Evolutionary conservation across 2,113 vertebrate species (phyloP).

Genomic region (Genyomyrus donnyi): DNA sequence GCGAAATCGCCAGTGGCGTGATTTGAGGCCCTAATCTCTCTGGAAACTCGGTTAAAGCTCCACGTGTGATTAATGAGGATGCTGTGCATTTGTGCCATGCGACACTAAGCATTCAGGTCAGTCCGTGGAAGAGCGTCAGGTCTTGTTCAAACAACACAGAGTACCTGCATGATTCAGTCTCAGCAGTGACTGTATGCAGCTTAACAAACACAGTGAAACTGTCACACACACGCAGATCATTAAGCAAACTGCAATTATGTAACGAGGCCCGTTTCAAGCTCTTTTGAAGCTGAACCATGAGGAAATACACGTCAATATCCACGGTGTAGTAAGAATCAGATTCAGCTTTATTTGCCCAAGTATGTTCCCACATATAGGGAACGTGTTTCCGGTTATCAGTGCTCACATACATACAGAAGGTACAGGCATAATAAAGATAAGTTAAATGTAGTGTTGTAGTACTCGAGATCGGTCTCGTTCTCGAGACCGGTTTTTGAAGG

Average conservation of each 20-base stretch:
- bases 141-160: background rate
- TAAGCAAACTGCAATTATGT: background rate
- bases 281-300: background rate
- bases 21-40: background rate
- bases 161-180: background rate
- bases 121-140: background rate
- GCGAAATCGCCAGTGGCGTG: background rate
- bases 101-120: background rate
- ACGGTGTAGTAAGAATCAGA: background rate
- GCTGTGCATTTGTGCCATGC: background rate
- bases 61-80: constrained; percentile 4
- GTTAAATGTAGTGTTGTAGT: no score
- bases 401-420: background rate
- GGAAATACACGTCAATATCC: background rate
- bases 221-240: background rate
- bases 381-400: background rate
- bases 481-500: no score
- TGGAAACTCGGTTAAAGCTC: background rate
- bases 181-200: background rate
- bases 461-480: no score
- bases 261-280: background rate
- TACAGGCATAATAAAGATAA: background rate
- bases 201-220: background rate
- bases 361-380: background rate
- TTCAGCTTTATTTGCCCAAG: background rate